phyloP scores from a whole-genome alignment of 1,140 invertebrate genomes.

The Zaprionus lachaisei region DNA sequence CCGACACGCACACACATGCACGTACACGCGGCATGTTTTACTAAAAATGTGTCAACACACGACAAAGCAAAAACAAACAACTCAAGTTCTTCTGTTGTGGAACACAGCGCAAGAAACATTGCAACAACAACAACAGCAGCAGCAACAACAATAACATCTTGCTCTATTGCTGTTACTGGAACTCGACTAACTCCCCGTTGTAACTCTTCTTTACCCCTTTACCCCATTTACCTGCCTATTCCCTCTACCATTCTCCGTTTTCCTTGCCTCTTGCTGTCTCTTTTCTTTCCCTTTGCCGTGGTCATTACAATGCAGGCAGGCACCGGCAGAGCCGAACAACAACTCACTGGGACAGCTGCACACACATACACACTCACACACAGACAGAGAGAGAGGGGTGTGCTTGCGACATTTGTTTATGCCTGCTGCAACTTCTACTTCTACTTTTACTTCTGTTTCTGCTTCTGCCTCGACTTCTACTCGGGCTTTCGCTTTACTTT shows the following conservation, averaged over 20 bases:
- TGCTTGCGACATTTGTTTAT: conserved; percentile 70
- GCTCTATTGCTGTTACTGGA: conserved; percentile 29
- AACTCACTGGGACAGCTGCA: conserved; percentile 28
- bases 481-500: conserved; percentile 17
- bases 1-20: not conserved
- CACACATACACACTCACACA: conserved; percentile 5
- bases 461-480: conserved; percentile 2
- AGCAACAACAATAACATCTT: conserved; percentile 22
- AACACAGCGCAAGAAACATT: conserved; percentile 27
- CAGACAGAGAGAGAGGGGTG: conserved; percentile 31
- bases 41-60: conserved; percentile 76
- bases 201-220: not conserved
- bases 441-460: conserved; percentile 12
- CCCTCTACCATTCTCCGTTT: not conserved
- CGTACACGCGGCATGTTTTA: conserved; percentile 31
- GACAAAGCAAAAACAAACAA: conserved; percentile 78
- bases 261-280: not conserved
- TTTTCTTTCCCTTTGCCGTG: conserved; percentile 14
- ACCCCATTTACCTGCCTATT: not conserved
- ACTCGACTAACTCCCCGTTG: conserved; percentile 20
- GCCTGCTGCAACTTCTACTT: conserved; percentile 53
- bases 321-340: conserved; percentile 14
- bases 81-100: conserved; percentile 64
- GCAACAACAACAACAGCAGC: conserved; percentile 22
- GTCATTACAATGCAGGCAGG: conserved; percentile 37